Evolutionary conservation across 92 coral and sea anemone species (phyloP).

Genomic region (Isaurus tuberculatus): DNA sequence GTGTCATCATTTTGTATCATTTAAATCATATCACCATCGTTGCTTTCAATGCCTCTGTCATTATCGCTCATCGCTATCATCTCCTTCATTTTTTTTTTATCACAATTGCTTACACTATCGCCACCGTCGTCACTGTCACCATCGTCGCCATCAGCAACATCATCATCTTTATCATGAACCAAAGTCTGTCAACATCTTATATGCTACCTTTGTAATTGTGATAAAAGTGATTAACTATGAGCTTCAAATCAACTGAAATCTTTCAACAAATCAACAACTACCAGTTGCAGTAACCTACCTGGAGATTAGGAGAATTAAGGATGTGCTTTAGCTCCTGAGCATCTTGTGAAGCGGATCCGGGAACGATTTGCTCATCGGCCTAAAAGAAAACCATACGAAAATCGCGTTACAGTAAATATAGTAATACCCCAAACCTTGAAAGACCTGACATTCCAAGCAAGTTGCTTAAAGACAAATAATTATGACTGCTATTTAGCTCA

Average conservation of each 20-base stretch:
- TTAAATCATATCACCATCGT: neutral
- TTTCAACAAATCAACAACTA: neutral
- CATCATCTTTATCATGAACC: neutral
- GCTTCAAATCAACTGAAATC: neutral
- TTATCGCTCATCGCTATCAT: neutral
- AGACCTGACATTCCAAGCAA: too few species aligned
- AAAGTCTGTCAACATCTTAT: neutral
- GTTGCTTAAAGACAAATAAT: too few species aligned
- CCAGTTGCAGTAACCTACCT: conserved; percentile 56
- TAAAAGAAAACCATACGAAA: neutral
- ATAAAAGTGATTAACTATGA: neutral
- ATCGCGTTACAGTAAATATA: neutral
- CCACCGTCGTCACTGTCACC: neutral
- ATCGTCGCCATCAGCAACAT: neutral
- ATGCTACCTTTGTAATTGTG: neutral
- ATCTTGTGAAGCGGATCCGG: conserved; percentile 58
- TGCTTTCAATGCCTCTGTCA: neutral
- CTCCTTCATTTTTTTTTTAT: neutral
- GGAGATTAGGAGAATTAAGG: conserved; percentile 75
- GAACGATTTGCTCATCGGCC: conserved; percentile 47
- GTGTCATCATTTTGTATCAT: neutral
- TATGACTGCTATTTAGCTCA: too few species aligned
- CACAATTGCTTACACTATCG: too few species aligned
- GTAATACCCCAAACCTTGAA: neutral
- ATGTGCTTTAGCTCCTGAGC: conserved; percentile 77